Conservation (phyloP, 2,113 vertebrate species). For the Neolamprologus kungweensis region DNA sequence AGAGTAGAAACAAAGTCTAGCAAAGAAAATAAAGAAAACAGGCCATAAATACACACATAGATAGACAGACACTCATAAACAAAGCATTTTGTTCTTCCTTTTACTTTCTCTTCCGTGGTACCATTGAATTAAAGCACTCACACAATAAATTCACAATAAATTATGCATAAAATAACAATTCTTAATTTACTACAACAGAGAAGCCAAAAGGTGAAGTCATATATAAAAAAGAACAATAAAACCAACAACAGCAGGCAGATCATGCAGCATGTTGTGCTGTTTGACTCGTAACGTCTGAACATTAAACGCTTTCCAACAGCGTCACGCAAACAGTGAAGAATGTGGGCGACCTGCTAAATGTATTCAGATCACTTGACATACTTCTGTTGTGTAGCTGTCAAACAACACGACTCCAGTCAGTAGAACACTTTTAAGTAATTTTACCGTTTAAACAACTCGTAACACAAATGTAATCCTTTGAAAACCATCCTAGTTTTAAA, state of each 20-base stretch:
- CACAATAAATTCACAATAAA: neutral
- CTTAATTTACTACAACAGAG: neutral
- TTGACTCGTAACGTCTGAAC: neutral
- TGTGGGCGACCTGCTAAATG: neutral
- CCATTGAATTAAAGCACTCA: neutral
- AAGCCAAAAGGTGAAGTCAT: neutral
- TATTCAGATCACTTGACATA: neutral
- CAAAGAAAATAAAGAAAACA: neutral
- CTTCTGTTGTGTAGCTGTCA: neutral
- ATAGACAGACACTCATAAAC: neutral
- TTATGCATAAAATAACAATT: neutral
- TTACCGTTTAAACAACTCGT: neutral
- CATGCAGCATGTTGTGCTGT: neutral
- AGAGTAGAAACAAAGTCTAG: neutral
- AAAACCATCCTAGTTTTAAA: neutral
- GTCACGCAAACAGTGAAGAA: neutral
- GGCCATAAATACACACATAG: accelerated
- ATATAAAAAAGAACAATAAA: neutral
- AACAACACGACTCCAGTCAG: neutral
- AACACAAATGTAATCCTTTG: neutral
- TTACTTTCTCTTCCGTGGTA: accelerated
- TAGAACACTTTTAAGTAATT: neutral
- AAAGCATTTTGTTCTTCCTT: neutral
- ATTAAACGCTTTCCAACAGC: neutral
- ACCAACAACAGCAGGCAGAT: neutral